Evolutionary conservation across 2,888 invertebrate species (phyloP).

Genomic region (Cylindroiulus punctatus): DNA sequence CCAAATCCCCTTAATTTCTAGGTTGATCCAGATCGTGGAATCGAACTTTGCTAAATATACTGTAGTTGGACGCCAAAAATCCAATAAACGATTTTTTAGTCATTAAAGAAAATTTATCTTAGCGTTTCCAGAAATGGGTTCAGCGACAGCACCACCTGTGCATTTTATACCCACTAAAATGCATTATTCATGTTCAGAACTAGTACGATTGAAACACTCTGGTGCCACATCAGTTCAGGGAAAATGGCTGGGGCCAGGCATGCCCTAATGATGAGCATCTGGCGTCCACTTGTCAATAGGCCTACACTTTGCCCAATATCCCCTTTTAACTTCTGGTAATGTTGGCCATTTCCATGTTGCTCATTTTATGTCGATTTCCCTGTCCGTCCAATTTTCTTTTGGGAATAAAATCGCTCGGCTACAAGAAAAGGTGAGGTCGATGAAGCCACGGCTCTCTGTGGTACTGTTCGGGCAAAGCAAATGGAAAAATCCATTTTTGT

Average conservation of each 20-base stretch:
- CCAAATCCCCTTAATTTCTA: too few species aligned
- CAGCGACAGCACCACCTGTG: too few species aligned
- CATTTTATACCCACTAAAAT: neutral
- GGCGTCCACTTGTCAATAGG: slow-evolving; percentile 31
- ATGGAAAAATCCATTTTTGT: slow-evolving; percentile 47
- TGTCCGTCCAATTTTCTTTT: slow-evolving; percentile 43
- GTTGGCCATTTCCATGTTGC: slow-evolving; percentile 30
- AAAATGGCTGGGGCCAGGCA: neutral
- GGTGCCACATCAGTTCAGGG: neutral
- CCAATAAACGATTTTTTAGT: too few species aligned
- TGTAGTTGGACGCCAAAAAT: too few species aligned
- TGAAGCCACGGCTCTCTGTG: slow-evolving; percentile 29
- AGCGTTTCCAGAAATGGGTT: too few species aligned
- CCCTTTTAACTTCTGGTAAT: slow-evolving; percentile 34
- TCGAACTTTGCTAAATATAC: too few species aligned
- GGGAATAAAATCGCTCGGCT: slow-evolving; percentile 9
- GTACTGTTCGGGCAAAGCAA: slow-evolving; percentile 14
- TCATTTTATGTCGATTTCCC: slow-evolving; percentile 33
- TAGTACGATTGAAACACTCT: neutral
- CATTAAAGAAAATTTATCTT: too few species aligned
- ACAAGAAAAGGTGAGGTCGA: slow-evolving; percentile 47
- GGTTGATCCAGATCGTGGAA: too few species aligned
- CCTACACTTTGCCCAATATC: neutral
- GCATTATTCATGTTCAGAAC: neutral
- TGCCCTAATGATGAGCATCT: slow-evolving; percentile 34